These are phyloP conservation scores for Ceuthmochares aereus DNA, from an alignment of 2,113 vertebrate genomes.

Conservation along the genomic window DNA sequence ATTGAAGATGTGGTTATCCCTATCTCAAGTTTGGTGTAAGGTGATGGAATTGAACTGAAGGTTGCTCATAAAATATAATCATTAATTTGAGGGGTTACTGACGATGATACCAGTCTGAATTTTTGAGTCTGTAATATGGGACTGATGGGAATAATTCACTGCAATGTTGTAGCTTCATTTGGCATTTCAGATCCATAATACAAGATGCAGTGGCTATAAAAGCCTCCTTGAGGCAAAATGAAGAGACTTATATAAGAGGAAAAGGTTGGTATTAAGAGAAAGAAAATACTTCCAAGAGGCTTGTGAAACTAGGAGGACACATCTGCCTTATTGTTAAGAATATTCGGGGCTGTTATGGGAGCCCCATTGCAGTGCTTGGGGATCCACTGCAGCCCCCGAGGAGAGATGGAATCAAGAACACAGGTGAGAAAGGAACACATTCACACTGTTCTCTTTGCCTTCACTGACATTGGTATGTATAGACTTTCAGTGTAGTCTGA, in stretches of 20 bases:
- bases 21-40: neutral
- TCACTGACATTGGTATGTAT: neutral
- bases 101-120: neutral
- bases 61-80: neutral
- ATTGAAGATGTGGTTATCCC: neutral
- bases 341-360: neutral
- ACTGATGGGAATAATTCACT: neutral
- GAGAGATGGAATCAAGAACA: neutral
- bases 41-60: neutral
- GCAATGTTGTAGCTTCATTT: neutral
- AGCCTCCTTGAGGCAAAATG: neutral
- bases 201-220: accelerated
- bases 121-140: neutral
- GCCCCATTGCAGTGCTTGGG: accelerated
- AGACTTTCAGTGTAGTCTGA: neutral
- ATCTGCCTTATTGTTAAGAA: neutral
- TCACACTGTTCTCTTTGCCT: neutral
- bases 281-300: neutral
- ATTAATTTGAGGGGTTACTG: neutral
- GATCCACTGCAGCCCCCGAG: neutral
- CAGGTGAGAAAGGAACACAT: neutral
- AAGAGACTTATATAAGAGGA: neutral
- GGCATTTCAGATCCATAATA: neutral
- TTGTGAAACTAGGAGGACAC: neutral
- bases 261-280: neutral